Conservation (phyloP, 2,797 vertebrate species). For the Eupleurogrammus muticus region DNA sequence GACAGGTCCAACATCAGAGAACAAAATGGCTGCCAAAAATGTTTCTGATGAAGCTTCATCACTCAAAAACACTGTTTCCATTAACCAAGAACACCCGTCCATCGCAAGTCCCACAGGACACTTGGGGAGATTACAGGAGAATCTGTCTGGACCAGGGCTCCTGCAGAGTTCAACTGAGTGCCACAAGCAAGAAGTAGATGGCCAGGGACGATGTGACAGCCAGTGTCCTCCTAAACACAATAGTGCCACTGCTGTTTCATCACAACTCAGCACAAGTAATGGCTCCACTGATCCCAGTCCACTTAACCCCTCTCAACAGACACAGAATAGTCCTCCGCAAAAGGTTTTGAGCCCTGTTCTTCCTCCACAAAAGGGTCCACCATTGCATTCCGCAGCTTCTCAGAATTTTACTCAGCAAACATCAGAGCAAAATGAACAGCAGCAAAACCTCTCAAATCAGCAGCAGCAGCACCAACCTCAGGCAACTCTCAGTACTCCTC, state of each 20-base stretch:
- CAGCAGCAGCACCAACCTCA: slow-evolving; percentile 34
- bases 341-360: slow-evolving; percentile 36
- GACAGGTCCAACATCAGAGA: slow-evolving; percentile 65
- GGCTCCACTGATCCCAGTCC: slow-evolving; percentile 29
- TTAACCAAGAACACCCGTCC: slow-evolving; percentile 51
- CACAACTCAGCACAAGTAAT: slow-evolving; percentile 33
- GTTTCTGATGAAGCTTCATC: slow-evolving; percentile 48
- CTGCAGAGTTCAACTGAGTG: slow-evolving; percentile 40
- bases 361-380: slow-evolving; percentile 23
- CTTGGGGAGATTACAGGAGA: slow-evolving; percentile 38
- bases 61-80: slow-evolving; percentile 44
- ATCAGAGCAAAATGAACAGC: slow-evolving; percentile 44
- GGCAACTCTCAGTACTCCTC: slow-evolving; percentile 8
- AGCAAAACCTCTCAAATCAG: slow-evolving; percentile 44
- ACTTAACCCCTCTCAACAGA: slow-evolving; percentile 35
- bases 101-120: slow-evolving; percentile 44
- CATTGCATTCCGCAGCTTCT: slow-evolving; percentile 33
- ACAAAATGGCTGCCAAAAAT: slow-evolving; percentile 38
- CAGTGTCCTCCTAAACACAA: slow-evolving; percentile 32
- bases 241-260: slow-evolving; percentile 9
- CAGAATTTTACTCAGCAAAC: slow-evolving; percentile 35
- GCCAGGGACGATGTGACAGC: slow-evolving; percentile 28
- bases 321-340: slow-evolving; percentile 54
- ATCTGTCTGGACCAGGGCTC: slow-evolving; percentile 13
- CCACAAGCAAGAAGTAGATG: slow-evolving; percentile 47